Conservation (phyloP, 2,113 vertebrate species). For the Dipodomys ordii region DNA sequence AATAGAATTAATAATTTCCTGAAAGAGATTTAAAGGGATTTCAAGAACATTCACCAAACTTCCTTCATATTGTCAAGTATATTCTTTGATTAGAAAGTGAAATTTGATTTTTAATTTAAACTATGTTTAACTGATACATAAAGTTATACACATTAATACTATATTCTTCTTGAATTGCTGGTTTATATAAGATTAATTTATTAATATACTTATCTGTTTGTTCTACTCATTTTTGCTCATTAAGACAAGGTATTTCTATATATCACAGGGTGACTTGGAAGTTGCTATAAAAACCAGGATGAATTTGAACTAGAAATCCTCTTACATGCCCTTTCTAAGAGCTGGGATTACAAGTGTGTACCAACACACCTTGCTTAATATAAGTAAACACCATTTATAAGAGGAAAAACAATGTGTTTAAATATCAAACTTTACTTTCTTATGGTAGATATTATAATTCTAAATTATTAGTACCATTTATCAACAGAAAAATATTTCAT, state of each 20-base stretch:
- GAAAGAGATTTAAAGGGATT: not conserved
- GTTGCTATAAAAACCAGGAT: accelerated
- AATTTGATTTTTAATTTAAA: not conserved
- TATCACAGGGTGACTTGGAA: not conserved
- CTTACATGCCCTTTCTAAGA: not conserved
- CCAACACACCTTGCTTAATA: not conserved
- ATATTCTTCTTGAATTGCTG: not conserved
- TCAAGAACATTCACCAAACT: not conserved
- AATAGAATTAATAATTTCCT: not conserved
- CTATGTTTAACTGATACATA: not conserved
- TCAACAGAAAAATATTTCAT: not conserved
- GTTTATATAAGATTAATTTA: not conserved
- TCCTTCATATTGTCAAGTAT: not conserved
- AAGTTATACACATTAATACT: not conserved
- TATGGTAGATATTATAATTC: not conserved
- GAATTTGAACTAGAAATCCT: not conserved
- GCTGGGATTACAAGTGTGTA: not conserved
- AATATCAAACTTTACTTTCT: not conserved
- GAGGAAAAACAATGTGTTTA: not conserved
- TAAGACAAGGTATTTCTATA: not conserved
- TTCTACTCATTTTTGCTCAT: not conserved
- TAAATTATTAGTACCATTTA: not conserved
- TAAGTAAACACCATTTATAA: not conserved
- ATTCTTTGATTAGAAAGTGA: not conserved
- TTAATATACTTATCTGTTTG: too few relatives aligned